Conservation (phyloP, 2,888 invertebrate species). For the Dioctria rufipes region DNA sequence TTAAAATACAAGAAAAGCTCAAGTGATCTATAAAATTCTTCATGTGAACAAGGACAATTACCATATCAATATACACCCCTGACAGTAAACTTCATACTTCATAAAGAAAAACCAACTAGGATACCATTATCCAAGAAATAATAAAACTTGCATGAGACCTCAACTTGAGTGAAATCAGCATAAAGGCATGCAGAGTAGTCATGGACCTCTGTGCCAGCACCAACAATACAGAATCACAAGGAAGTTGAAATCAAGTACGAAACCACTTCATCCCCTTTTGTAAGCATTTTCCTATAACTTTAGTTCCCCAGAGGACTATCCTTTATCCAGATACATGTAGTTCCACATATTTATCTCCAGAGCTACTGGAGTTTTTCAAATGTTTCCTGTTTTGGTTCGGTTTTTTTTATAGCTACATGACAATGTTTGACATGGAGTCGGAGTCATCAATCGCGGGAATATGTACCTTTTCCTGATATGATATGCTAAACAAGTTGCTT, state of each 20-base stretch:
- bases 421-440: not conserved
- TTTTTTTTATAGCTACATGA: not conserved
- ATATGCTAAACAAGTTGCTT: constrained; percentile 4
- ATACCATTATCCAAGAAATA: constrained; percentile 14
- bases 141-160: constrained; percentile 35
- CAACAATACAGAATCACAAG: constrained; percentile 2
- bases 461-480: constrained; percentile 5
- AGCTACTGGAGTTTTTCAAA: too few relatives aligned
- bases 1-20: not conserved
- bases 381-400: too few relatives aligned
- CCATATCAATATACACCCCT: constrained; percentile 22
- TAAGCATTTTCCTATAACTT: constrained; percentile 31
- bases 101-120: too few relatives aligned
- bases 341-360: too few relatives aligned
- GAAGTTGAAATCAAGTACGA: constrained; percentile 35
- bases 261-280: constrained; percentile 36
- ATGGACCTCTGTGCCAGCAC: not conserved
- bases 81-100: constrained; percentile 20
- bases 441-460: constrained; percentile 8
- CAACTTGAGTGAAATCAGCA: constrained; percentile 25
- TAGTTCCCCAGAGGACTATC: not conserved
- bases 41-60: not conserved
- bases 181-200: constrained; percentile 6
- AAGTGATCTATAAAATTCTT: not conserved
- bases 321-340: too few relatives aligned